Percentiles rank a stretch among this genome's conserved stretches.
phyloP scores from a whole-genome alignment of 2,797 vertebrate species.

The Sebastes taczanowskii region DNA sequence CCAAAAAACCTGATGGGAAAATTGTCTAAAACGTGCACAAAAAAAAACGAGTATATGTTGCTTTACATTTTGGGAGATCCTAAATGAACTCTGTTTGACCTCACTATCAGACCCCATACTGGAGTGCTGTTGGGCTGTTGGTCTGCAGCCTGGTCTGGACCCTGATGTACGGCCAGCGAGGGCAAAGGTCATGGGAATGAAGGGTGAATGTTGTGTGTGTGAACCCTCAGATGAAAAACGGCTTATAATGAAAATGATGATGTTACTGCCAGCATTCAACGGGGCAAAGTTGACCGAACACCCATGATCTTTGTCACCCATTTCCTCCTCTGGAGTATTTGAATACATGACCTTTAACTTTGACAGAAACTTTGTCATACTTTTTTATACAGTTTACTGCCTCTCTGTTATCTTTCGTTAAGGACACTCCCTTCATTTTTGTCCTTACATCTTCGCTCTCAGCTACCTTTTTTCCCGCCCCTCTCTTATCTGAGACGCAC shows the following conservation, averaged over 20 bases:
- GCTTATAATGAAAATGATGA: conserved; percentile 11
- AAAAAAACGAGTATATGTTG: neutral
- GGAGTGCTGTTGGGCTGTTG: neutral
- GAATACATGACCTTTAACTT: neutral
- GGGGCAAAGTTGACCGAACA: neutral
- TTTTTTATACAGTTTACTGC: neutral
- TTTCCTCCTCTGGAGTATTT: neutral
- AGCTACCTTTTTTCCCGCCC: neutral
- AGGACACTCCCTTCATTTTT: neutral
- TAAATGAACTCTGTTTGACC: conserved; percentile 15
- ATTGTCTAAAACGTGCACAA: neutral
- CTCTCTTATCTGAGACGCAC: neutral
- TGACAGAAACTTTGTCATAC: neutral
- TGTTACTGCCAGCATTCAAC: neutral
- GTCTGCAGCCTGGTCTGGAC: conserved; percentile 13
- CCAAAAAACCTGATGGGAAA: neutral
- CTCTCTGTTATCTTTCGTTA: neutral
- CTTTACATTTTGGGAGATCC: neutral
- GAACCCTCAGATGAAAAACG: conserved; percentile 12
- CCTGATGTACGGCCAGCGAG: conserved; percentile 31
- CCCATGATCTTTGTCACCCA: neutral
- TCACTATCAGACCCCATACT: neutral
- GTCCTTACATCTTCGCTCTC: neutral
- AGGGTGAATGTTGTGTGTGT: conserved; percentile 22
- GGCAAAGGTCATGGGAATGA: conserved; percentile 69